Evolutionary conservation across 2,113 vertebrate species (phyloP), one percentile per base, ranked within the genome.

Genomic region (Leptobrachium leishanense): DNA sequence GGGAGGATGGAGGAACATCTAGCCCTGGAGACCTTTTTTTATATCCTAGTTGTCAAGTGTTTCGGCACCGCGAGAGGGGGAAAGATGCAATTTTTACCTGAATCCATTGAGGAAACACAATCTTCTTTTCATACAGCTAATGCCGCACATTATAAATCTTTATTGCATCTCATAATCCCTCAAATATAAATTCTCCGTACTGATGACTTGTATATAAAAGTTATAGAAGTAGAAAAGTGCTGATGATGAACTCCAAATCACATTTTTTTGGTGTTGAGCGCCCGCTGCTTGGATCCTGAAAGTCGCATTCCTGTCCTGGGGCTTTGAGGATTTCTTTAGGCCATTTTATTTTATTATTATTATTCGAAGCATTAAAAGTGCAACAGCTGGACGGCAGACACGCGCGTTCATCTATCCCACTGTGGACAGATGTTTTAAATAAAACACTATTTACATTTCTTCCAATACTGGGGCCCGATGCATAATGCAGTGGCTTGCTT

Each of bases 351-450:
- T 69, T 77, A 59, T 68, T 76, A 68, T 68, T 68, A 72, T 78
- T 79, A 79, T 74, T 74, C 65, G 53, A 50, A 63, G 43, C 53
- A 74, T 74, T 68, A 74, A 74, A 81, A 81, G 63, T 43, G 20
- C 78, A 81, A 74, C 78, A 81, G 78, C 77, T 81, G 78, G 71
- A 81, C 39, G 6, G 72, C 77, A 81, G 72, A 81, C 78, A 74
- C 64, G 53, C 54, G 65, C 71, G 67, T 81, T 74, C 62, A 74
- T 81, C 72, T 81, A 68, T 74, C 78, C 78, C 71, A 74, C 78
- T 68, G 71, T 6, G 78, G 71, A 74, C 78, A 81, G 64, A 81
- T 81, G 78, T 74, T 81, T 81, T 74, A 81, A 81, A 81, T 81
- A 81, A 81, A 81, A 81, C 7, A 3, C 72, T 81, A 74, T 81